Percentiles rank a stretch among this genome's conserved stretches.
Conservation (phyloP, 2,113 vertebrate species). For the Malurus melanocephalus region DNA sequence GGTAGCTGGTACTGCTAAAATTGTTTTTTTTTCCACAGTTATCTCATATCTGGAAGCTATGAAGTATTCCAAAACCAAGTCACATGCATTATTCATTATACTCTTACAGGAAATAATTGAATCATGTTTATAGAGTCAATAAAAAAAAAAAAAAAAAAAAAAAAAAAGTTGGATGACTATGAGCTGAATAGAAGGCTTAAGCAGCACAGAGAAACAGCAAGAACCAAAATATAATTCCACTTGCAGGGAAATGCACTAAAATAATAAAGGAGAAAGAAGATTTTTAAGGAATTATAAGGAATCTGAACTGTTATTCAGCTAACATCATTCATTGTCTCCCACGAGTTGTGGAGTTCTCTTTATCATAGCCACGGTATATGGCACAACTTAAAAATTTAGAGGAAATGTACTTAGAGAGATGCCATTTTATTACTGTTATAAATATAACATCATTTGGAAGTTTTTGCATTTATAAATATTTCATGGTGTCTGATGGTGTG, state of each 20-base stretch:
- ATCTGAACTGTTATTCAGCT: background rate
- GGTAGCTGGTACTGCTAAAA: background rate
- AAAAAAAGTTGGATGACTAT: background rate
- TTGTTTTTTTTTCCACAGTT: background rate
- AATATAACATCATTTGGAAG: conserved; percentile 8
- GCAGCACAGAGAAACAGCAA: background rate
- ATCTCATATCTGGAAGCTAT: background rate
- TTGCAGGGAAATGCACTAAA: background rate
- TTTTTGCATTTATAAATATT: conserved; percentile 22
- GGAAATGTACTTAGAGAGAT: background rate
- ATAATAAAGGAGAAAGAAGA: background rate
- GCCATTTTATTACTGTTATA: conserved; percentile 31
- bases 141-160: background rate
- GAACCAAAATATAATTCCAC: background rate
- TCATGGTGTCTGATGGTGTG: background rate
- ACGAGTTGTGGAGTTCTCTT: background rate
- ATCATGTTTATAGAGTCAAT: background rate
- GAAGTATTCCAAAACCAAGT: background rate
- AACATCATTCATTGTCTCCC: background rate
- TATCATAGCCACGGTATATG: background rate
- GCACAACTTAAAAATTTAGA: conserved; percentile 33
- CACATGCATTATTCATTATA: background rate
- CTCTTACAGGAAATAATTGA: background rate
- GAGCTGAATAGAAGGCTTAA: background rate
- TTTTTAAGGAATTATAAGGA: background rate